phyloP scores from a whole-genome alignment of 2,797 vertebrate species.

The Catharus ustulatus region DNA sequence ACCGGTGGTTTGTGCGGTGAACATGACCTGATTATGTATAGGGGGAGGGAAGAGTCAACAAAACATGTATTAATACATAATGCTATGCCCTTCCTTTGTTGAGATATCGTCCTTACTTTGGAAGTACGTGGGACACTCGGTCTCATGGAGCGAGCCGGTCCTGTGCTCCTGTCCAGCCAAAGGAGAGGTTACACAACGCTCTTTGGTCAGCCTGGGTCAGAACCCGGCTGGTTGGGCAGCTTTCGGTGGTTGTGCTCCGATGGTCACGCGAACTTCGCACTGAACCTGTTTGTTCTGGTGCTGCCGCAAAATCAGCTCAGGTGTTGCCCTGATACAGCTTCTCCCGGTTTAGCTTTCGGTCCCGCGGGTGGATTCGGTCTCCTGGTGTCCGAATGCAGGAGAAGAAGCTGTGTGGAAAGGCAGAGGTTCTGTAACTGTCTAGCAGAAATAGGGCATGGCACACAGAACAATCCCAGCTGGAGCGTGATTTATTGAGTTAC shows the following conservation, averaged over 20 bases:
- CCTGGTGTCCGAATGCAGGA: neutral
- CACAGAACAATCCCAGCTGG: neutral
- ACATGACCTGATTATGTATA: accelerated
- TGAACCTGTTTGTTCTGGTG: neutral
- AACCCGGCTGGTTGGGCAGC: neutral
- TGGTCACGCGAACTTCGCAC: accelerated
- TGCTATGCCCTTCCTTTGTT: neutral
- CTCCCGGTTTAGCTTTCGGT: neutral
- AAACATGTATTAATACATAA: accelerated
- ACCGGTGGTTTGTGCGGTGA: neutral
- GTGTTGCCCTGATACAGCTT: neutral
- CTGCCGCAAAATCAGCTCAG: accelerated
- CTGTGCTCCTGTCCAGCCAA: neutral
- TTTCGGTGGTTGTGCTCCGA: neutral
- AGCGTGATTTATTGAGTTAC: neutral
- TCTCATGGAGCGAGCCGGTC: neutral
- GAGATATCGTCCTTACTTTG: neutral
- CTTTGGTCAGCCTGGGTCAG: neutral
- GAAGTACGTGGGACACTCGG: neutral
- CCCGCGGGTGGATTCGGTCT: neutral
- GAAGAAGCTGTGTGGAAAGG: neutral
- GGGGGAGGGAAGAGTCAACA: neutral
- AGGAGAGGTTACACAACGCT: neutral
- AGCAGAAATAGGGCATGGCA: neutral
- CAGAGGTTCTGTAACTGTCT: neutral